phyloP scores from a whole-genome alignment of 2,797 vertebrate species.

The Lophotriccus pileatus region DNA sequence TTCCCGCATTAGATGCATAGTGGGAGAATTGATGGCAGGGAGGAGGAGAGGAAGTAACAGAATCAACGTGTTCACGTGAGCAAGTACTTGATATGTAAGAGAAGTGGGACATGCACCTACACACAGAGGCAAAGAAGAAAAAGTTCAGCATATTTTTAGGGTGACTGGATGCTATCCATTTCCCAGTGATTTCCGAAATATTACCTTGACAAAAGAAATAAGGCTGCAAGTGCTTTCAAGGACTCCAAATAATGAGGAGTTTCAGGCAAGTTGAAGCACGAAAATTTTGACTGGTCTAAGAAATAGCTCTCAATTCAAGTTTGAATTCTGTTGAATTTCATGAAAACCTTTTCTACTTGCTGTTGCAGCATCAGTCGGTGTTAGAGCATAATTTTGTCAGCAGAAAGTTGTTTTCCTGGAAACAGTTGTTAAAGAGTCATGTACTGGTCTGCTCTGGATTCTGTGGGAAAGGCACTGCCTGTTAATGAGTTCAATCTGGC shows the following conservation, averaged over 20 bases:
- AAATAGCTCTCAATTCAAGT: background rate
- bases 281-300: background rate
- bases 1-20: background rate
- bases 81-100: background rate
- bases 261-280: background rate
- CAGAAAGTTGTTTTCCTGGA: conserved; percentile 11
- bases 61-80: background rate
- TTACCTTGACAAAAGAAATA: background rate
- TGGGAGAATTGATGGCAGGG: background rate
- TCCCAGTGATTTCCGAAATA: background rate
- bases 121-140: background rate
- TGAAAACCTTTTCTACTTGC: background rate
- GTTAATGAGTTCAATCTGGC: background rate
- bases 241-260: background rate
- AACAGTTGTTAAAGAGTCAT: background rate
- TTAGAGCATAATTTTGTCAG: background rate
- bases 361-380: background rate
- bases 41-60: background rate
- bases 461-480: background rate
- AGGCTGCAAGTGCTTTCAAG: background rate
- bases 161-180: background rate
- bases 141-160: background rate
- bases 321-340: background rate
- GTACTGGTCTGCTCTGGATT: background rate
- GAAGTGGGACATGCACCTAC: background rate